Evolutionary conservation across 1,140 invertebrate species (phyloP), one percentile per base, ranked within the genome.

Genomic region (Aphelinus certus): DNA sequence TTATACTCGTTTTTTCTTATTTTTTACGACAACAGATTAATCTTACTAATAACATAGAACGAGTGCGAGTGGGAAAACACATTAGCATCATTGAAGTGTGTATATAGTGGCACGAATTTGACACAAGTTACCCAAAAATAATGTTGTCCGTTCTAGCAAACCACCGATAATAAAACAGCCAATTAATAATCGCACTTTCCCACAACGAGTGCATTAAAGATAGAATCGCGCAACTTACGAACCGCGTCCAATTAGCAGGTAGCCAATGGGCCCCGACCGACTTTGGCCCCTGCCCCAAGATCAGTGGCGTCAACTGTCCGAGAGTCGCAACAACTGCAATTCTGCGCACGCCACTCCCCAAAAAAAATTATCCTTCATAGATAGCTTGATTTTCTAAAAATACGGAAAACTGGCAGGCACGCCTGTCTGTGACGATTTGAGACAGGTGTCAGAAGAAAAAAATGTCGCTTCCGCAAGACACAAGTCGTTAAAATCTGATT

Each of bases 131-230:
- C 45, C 67, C 67, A 48, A 69, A 69, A 69, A 69, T 69, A 69
- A 69, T 66, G 6, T 4, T 10, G 4, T 7, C 7, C 49, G 42
- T 42, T 53, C 10, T 3, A 26, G 48, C 46, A n/a, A 60, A 4
- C 61, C 48, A 0, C 58, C 58, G 9, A 10, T n/a, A 64, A 64
- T 64, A 64, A 49, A 66, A 66, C 51, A 6, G 47, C 7, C 64
- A 47, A 55, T 66, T 66, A 42, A 66, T 66, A 66, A 66, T 10
- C 48, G 51, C n/a, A 66, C 56, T 69, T 69, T 69, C 67, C 46
- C 67, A 69, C 67, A 56, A 55, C 42, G 6, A 6, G 51, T 43
- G 2, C 10, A 4, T 53, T 42, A 69, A 48, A 69, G 9, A 69
- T 69, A 58, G 51, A 47, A 69, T 5, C 46, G 46, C 55, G 57